Evolutionary conservation across 2,113 vertebrate genomes (phyloP), one percentile per base, ranked within the genome.

Genomic region (Hypomesus transpacificus): DNA sequence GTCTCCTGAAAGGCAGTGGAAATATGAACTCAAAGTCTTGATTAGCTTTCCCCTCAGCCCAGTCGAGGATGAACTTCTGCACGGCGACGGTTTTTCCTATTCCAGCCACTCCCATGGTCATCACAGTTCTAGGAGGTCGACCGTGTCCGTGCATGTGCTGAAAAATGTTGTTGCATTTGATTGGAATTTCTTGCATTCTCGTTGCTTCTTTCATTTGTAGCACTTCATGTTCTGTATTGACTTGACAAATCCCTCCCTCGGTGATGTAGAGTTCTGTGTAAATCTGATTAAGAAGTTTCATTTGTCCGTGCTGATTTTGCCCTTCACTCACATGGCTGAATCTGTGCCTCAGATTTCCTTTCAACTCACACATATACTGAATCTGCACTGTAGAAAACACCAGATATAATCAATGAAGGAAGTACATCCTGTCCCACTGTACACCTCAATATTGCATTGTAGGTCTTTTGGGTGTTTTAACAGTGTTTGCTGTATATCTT

Each of bases 241-340:
- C 82, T 8, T 71, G 72, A 0, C 79, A 53, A 4, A 28, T 63
- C 58, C 83, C 77, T 20, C 80, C 83, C 50, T 87, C 79, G 0
- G 79, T 90, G 76, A 90, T 75, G 74, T 86, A 86, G 17, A 88
- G 83, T 69, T 88, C 85, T 4, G 88, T 90, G 86, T 87, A 89
- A 53, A 87, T 88, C 51, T 85, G 73, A 59, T 85, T 64, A 14
- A 90, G 86, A 22, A 70, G 17, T 1, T n/a, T 74, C 77, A 68
- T 81, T 17, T 60, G 69, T 5, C 64, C 53, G 2, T 76, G 63
- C 4, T 79, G 66, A 0, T 22, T 52, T 2, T 0, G 17, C 11
- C 75, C 82, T 18, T 84, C 83, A 0, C 17, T 61, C 22, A 87
- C 3, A 66, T 79, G 26, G 21, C 84, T 75, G 67, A 84, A 89